phyloP scores from a whole-genome alignment of 2,888 invertebrate species.

The Pristionchus mayeri region DNA sequence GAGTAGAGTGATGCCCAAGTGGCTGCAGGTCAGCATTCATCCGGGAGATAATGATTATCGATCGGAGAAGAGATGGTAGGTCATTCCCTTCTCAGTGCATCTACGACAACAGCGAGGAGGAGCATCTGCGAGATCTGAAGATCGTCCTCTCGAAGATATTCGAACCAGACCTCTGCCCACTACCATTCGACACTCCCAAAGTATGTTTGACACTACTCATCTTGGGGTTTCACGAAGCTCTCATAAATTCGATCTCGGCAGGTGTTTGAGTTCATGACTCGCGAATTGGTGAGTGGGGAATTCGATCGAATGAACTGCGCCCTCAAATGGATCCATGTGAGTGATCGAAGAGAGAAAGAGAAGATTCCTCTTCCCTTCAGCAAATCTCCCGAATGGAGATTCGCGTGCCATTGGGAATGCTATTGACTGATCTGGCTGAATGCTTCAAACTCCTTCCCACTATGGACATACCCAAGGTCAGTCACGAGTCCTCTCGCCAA shows the following conservation, averaged over 20 bases:
- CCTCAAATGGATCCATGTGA: constrained; percentile 78
- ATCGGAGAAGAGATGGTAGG: background rate
- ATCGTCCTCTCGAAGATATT: constrained; percentile 91
- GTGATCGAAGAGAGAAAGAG: background rate
- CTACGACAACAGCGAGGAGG: constrained; percentile 58
- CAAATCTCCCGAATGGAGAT: constrained; percentile 79
- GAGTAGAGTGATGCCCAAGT: constrained; percentile 98
- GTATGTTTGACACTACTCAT: too few relatives aligned
- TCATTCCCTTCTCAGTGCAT: constrained; percentile 11
- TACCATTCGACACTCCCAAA: constrained; percentile 93
- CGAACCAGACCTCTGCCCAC: constrained; percentile 94
- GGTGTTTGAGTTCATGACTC: constrained; percentile 93
- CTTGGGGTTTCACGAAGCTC: too few relatives aligned
- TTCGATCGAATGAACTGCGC: constrained; percentile 79
- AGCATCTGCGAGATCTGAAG: constrained; percentile 85
- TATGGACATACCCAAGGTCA: constrained; percentile 34
- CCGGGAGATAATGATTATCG: background rate
- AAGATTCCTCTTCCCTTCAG: constrained; percentile 68
- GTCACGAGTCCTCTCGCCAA: background rate
- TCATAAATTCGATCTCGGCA: too few relatives aligned
- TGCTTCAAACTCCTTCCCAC: constrained; percentile 57
- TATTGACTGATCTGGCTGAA: constrained; percentile 77
- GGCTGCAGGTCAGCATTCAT: constrained; percentile 82
- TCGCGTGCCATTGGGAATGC: constrained; percentile 77
- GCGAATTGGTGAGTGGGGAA: constrained; percentile 82